phyloP scores from a whole-genome alignment of 92 coral and sea anemone genomes.

The Palythoa grandiflora region DNA sequence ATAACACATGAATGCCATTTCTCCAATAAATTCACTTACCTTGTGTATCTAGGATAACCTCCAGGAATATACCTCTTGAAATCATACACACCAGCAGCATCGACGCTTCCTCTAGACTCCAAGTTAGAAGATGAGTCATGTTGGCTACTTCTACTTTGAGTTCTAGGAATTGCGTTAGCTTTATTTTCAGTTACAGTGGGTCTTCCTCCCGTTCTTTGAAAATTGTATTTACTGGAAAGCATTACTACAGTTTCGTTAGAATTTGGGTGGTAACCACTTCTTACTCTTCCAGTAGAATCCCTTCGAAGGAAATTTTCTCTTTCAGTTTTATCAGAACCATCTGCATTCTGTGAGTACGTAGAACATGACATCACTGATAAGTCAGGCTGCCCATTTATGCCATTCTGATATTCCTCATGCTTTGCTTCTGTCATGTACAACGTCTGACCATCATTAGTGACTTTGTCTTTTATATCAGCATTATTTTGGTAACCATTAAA shows the following conservation, averaged over 20 bases:
- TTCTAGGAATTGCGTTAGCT: background rate
- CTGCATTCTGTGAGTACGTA: background rate
- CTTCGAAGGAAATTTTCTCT: background rate
- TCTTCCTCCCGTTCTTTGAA: conserved; percentile 3
- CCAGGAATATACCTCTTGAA: conserved; percentile 36
- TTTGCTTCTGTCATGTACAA: background rate
- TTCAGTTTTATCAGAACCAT: background rate
- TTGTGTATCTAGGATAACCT: background rate
- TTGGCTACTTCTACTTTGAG: background rate
- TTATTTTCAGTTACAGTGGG: background rate
- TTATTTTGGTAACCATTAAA: background rate
- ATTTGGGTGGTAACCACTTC: conserved; percentile 27
- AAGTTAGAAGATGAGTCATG: background rate
- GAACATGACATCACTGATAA: background rate
- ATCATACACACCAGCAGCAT: conserved; percentile 15
- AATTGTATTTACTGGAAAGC: conserved; percentile 5
- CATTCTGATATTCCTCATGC: background rate
- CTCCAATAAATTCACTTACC: background rate
- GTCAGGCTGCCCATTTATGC: background rate
- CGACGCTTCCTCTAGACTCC: conserved; percentile 8
- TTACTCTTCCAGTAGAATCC: conserved; percentile 38
- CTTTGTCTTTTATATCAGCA: background rate
- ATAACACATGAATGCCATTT: background rate
- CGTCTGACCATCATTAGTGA: background rate
- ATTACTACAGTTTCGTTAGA: conserved; percentile 21